Base-by-base conservation (phyloP, 2,113 vertebrate species). In the Phaethon lepturus region DNA sequence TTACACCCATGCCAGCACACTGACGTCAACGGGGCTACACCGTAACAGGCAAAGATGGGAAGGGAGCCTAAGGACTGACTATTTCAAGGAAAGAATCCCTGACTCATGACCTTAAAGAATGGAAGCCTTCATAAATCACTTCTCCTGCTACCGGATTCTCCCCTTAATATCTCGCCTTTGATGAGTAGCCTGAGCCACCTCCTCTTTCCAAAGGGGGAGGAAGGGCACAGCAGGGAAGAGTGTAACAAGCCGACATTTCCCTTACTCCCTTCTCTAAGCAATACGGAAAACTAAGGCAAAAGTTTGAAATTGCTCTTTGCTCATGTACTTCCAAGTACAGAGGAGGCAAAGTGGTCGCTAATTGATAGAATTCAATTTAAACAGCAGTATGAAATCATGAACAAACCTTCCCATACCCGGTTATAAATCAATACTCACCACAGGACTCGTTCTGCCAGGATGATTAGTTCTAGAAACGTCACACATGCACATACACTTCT, bases 371-470 rank as follows among this genome's bases (percentile, higher is more conserved):
- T 28, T 80, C 15, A 40, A 44, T 89, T 96, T 87, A 81, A 82
- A 79, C 28, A 76, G 69, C 35, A 47, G 13, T 33, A 73, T 26
- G 25, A 73, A 76, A 88, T 58, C 35, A 78, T 38, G 44, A 91
- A 71, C 63, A 89, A 93, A 74, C 26, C 16, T 47, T 87, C 58
- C 58, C 29, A 60, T n/a, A 85, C 53, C 9, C 71, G 71, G 84
- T 44, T 80, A 86, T 62, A 90, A 76, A 95, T 95, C 84, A 92
- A 90, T 94, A 90, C 2, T 58, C 53, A 50, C 85, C 94, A 64
- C 3, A 87, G 2, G 4, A 60, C 66, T 90, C 10, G 0, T 76
- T 93, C 75, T 94, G 47, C 49, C 25, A n/a, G 60, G 58, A 44
- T 45, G 18, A 75, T 72, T 72, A 75, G 38, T 56, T 78, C 69